Evolutionary conservation across 2,797 vertebrate species (phyloP), one percentile per base, ranked within the genome.

Genomic region (Spheniscus humboldti): DNA sequence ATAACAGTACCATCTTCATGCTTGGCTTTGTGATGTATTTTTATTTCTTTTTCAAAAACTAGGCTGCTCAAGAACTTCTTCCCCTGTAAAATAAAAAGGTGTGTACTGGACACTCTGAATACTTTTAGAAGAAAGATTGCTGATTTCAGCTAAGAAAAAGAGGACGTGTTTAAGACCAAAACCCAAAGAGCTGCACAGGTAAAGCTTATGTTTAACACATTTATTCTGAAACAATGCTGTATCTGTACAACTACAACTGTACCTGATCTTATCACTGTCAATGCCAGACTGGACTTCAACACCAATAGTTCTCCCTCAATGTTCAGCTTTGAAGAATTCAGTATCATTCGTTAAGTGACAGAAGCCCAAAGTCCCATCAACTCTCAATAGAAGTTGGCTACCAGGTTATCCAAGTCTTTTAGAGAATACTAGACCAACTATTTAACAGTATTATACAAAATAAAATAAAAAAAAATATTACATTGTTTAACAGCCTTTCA

Each of bases 31-130:
- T 97, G 96, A 88, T 41, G 96, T 90, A 98, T 94, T 95, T 97
- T 98, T 74, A 98, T 96, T 94, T 98, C 96, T 94, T 98, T 98
- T 89, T 98, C 98, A 92, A 96, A 98, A 90, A 98, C 98, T 53
- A 98, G 96, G 75, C 97, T 98, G 76, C 96, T 97, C 79, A 99
- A 96, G 97, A 99, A 98, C 67, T 97, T 97, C 94, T 96, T 98
- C 19, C 98, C 98, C 98, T 99, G 92, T 56, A 87, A 97, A 83
- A 92, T 13, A 95, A 41, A 88, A 60, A 71, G 4, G 86, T 45
- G 83, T 48, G 10, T 60, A 48, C 56, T 86, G 37, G 10, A 62
- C 15, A 53, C 7, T 35, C 37, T 11, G 7, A 31, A 63, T 10
- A 31, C 7, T 53, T 35, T 24, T 18, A 39, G 39, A 39, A 39